Base-by-base conservation (phyloP, 2,888 invertebrate genomes). In the Tipula helvola region DNA sequence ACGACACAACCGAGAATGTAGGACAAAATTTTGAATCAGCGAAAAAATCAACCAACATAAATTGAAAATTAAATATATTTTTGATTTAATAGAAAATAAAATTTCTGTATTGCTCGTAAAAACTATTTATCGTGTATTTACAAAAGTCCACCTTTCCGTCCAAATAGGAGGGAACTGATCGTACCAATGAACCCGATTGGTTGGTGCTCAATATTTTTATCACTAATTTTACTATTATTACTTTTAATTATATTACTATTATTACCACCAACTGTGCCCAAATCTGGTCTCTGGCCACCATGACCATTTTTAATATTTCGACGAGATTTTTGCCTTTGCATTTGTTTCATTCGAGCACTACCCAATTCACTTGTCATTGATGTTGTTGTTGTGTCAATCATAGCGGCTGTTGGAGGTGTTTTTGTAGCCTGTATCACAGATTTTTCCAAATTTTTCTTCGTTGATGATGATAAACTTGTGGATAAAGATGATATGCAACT, bases 121-220 rank as follows among this genome's bases (percentile, higher is more conserved):
- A 84, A 36, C 39, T 84, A 84, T 39, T 16, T n/a, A 84, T 84
- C 44, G 44, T 44, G 7, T 85, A 42, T 42, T 91, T 94, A 95
- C 89, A 96, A 93, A 89, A 96, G 93, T 86, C 97, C 97, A 86
- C 97, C 97, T 90, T 97, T 97, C 88, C 97, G 93, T 52, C 97
- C 97, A 91, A 97, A 97, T 86, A 97, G 92, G 89, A 96, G 92
- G 87, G 95, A 94, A 91, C 96, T 96, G 88, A 96, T 94, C 84
- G 96, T 96, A 87, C 96, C 96, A 47, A 96, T 93, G 86, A 95
- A 93, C 5, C 93, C 91, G 83, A 88, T 87, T 18, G 88, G 87
- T 86, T 88, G 88, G 2, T 83, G 42, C 86, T 86, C 89, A 44
- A 90, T 90, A 41, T 90, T 89, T 86, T 91, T 90, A 88, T 90